phyloP scores from a whole-genome alignment of 2,113 vertebrate genomes.

The Catagonus wagneri region DNA sequence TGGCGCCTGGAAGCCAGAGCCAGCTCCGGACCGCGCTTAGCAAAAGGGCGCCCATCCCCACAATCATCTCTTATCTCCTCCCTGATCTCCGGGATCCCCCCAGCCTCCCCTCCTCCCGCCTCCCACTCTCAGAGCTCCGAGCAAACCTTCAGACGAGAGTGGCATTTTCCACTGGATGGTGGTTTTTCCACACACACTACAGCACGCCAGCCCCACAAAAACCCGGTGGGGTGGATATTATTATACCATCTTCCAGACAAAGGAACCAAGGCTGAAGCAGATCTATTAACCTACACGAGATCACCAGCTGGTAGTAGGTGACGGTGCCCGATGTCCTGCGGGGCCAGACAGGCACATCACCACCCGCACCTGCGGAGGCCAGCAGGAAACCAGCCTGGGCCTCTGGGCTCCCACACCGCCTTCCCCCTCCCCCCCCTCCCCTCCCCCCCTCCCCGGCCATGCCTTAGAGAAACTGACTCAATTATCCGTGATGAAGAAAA shows the following conservation, averaged over 20 bases:
- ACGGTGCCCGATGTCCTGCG: background rate
- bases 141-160: background rate
- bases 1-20: rapidly evolving
- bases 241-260: background rate
- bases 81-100: no score
- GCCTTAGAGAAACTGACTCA: background rate
- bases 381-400: no score
- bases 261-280: background rate
- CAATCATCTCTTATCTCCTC: background rate
- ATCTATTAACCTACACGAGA: no score
- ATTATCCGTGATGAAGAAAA: background rate
- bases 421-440: background rate
- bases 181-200: no score
- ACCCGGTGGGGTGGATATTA: background rate
- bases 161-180: rapidly evolving
- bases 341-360: no score
- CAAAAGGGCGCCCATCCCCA: background rate
- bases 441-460: rapidly evolving
- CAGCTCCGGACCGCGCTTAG: rapidly evolving
- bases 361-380: background rate
- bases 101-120: background rate
- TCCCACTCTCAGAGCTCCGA: background rate
- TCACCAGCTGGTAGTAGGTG: no score
- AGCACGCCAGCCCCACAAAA: background rate
- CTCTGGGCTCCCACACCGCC: background rate